Base-by-base conservation (phyloP, 2,888 invertebrate genomes). In the Drosophila picticornis region DNA sequence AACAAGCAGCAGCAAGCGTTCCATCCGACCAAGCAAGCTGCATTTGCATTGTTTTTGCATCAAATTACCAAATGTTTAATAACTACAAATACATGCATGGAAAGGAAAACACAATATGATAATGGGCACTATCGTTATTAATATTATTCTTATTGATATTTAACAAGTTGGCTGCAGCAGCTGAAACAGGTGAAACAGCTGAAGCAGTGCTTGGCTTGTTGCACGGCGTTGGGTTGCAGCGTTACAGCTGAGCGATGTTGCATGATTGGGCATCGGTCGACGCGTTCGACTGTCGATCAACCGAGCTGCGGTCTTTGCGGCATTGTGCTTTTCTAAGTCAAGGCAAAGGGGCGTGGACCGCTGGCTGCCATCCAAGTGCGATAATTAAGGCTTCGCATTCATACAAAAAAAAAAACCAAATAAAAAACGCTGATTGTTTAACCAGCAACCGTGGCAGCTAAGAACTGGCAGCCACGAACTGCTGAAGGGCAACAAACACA, bases 271-370 rank as follows among this genome's bases (percentile, higher is more conserved):
- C 72, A 72, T 60, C 77, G 66, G 80, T 69, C 75, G 68, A 71
- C 77, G 59, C 75, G 66, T 69, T 75, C 67, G 60, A 70, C 38
- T 36, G 36, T 5, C 11, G 38, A 29, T 36, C 63, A 59, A 25
- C 31, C 19, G 51, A 58, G 63, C 65, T 86, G 79, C 69, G 79
- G 79, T 83, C 81, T 83, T 66, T 79, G 79, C 81, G 77, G 72
- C 75, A 52, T 73, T 72, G 81, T 66, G 77, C 79, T 79, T 80
- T 85, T 88, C 66, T 83, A 71, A 83, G 84, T 83, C 88, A 84
- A 73, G 84, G 89, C 58, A 76, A 55, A 16, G 46, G 68, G 78
- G 86, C 6, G 13, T 38, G 61, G 61, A 25, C 56, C n/a, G 64
- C 68, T 50, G 71, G 40, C 57, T 72, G 71, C 51, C 67, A 78